phyloP scores from a whole-genome alignment of 23 tunicate species.

The Aplidium turbinatum region DNA sequence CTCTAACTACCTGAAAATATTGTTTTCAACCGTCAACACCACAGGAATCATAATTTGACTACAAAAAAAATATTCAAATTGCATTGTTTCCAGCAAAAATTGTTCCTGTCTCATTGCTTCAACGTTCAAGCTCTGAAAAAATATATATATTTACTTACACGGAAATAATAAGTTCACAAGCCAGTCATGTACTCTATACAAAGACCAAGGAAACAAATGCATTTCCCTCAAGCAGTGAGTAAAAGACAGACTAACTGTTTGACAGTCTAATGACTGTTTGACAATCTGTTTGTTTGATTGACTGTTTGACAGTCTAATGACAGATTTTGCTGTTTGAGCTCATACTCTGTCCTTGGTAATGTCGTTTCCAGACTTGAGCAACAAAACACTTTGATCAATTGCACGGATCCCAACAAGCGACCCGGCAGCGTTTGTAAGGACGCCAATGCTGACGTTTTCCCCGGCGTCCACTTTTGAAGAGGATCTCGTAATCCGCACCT shows the following conservation, averaged over 20 bases:
- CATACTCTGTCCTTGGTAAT: slow-evolving; percentile 35
- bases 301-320: background rate
- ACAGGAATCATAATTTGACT: background rate
- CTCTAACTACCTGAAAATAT: slow-evolving; percentile 40
- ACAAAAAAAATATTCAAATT: background rate
- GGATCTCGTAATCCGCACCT: background rate
- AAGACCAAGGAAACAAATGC: no score
- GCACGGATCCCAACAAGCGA: slow-evolving; percentile 40
- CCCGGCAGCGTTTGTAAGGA: slow-evolving; percentile 7
- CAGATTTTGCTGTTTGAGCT: background rate
- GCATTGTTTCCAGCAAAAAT: background rate
- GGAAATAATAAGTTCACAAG: no score
- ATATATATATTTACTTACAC: no score
- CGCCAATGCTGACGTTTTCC: slow-evolving; percentile 13
- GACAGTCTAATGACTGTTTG: no score
- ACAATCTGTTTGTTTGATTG: no score
- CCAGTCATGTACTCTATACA: no score
- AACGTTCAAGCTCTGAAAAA: no score
- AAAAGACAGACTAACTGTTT: no score
- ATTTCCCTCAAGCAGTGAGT: no score
- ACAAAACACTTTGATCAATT: slow-evolving; percentile 47
- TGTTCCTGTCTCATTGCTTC: no score
- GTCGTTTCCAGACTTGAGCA: slow-evolving; percentile 47
- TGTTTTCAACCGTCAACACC: slow-evolving; percentile 66
- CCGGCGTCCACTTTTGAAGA: slow-evolving; percentile 27